Evolutionary conservation across 2,113 vertebrate genomes (phyloP).

Genomic region (Lanius collurio): DNA sequence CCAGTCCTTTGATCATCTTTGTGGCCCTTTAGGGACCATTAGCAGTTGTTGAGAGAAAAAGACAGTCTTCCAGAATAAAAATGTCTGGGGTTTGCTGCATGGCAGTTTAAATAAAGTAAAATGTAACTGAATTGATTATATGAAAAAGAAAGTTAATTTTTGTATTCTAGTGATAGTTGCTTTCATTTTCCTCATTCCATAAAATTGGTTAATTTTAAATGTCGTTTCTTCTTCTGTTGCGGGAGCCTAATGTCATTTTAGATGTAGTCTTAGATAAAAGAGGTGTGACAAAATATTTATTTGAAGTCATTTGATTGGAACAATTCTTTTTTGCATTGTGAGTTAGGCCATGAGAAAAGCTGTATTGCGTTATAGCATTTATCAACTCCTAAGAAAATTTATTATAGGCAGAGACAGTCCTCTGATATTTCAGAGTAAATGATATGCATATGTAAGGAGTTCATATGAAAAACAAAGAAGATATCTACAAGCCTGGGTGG

Average conservation of each 20-base stretch:
- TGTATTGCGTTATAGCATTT: not conserved
- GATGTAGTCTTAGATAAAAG: not conserved
- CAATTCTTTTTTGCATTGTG: not conserved
- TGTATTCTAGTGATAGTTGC: not conserved
- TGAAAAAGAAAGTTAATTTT: not conserved
- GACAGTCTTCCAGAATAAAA: not conserved
- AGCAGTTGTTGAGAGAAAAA: not conserved
- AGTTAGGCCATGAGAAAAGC: not conserved
- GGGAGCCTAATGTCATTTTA: not conserved
- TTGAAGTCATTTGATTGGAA: not conserved
- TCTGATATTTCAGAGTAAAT: not conserved
- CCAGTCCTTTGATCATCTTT: not conserved
- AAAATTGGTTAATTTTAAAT: not conserved
- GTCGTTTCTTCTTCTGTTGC: not conserved
- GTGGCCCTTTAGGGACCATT: too few species aligned
- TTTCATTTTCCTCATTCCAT: not conserved
- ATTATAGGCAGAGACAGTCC: not conserved
- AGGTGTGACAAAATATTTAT: slow-evolving; percentile 4
- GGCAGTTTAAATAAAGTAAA: not conserved
- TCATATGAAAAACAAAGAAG: not conserved
- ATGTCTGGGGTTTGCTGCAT: not conserved
- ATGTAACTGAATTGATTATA: not conserved
- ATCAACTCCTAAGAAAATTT: not conserved
- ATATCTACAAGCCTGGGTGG: not conserved
- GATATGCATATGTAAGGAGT: not conserved